These are phyloP conservation scores for Tenrec ecaudatus DNA, from an alignment of 2,113 vertebrate species.

Conservation along the genomic window DNA sequence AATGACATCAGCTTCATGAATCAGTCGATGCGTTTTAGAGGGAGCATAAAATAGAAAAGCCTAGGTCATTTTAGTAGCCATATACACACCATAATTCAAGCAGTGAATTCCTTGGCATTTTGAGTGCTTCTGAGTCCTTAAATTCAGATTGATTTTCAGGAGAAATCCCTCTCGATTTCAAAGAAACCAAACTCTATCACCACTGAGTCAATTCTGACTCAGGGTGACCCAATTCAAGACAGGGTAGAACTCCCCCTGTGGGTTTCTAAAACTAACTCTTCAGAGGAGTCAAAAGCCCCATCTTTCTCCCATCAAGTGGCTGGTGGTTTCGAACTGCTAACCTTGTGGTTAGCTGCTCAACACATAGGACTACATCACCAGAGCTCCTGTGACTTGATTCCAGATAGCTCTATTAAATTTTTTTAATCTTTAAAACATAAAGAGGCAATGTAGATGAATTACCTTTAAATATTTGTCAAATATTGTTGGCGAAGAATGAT, in stretches of 20 bases:
- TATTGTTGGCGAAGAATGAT: neutral
- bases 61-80: slow-evolving; percentile 47
- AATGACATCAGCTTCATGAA: slow-evolving; percentile 22
- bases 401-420: neutral
- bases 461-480: slow-evolving; percentile 58
- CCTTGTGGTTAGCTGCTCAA: no score
- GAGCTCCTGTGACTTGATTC: no score
- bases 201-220: no score
- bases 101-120: slow-evolving; percentile 33
- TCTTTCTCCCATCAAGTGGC: no score
- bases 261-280: no score
- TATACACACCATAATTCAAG: slow-evolving; percentile 42
- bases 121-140: neutral
- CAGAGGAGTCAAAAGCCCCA: no score
- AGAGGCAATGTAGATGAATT: neutral
- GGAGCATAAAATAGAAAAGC: slow-evolving; percentile 51
- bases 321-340: no score
- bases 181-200: neutral
- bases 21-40: neutral
- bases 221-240: no score
- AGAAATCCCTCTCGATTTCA: slow-evolving; percentile 54
- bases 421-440: neutral
- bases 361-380: no score
- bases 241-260: no score
- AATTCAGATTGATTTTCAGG: neutral